Conservation (phyloP, 2,113 vertebrate genomes). For the Hystrix cristata region DNA sequence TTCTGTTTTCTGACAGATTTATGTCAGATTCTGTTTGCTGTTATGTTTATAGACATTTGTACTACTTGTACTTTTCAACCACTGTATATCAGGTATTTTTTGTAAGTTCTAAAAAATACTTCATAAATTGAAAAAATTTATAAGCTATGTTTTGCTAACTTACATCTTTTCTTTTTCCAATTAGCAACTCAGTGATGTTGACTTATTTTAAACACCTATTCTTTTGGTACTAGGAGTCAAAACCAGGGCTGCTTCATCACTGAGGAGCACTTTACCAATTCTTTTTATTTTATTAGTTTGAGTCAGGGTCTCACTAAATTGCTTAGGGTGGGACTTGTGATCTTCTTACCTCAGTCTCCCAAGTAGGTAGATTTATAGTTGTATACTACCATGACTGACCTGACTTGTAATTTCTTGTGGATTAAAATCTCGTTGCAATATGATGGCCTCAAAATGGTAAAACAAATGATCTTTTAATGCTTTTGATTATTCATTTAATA, state of each 20-base stretch:
- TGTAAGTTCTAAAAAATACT: neutral
- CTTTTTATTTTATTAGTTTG: neutral
- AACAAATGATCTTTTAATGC: neutral
- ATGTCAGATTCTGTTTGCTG: neutral
- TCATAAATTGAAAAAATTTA: constrained; percentile 13
- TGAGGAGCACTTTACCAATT: neutral
- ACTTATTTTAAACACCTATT: neutral
- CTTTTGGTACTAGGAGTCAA: neutral
- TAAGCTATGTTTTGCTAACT: neutral
- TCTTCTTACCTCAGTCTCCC: neutral
- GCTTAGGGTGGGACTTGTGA: neutral
- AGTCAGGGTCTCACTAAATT: neutral
- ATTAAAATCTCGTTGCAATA: neutral
- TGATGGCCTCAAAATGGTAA: neutral
- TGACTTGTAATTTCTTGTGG: neutral
- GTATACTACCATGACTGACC: neutral
- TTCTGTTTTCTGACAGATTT: neutral
- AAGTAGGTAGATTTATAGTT: neutral
- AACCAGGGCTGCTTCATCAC: neutral
- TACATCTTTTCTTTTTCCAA: neutral
- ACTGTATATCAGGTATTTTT: neutral
- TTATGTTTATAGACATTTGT: neutral
- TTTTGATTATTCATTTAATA: constrained; percentile 28
- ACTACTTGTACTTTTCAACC: neutral
- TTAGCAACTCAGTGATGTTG: neutral